Evolutionary conservation across 2,888 invertebrate species (phyloP), one percentile per base, ranked within the genome.

Genomic region (Sinotaia quadrata): DNA sequence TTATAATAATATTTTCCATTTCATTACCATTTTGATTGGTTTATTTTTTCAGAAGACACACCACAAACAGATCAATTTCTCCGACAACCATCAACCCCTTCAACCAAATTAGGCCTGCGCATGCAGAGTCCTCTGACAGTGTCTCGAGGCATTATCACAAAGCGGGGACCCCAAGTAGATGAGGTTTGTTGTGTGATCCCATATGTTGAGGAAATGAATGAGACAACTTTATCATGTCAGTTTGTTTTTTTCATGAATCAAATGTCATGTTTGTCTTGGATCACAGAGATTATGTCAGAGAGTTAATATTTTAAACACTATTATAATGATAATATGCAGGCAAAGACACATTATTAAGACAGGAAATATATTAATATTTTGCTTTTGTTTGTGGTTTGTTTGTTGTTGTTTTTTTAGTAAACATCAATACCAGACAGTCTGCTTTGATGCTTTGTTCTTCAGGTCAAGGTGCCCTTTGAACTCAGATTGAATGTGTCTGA

Each of bases 401-500:
- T 41, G 41, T 41, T 41, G 8, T 41, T 8, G 8, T 47, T 47
- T 47, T 12, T 47, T 18, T 18, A 18, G 47, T 18, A 15, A 21
- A 8, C 47, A 47, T 41, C 8, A 12, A 12, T 12, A 41, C 8
- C 41, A 41, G 8, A 41, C 41, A 41, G 41, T 41, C 18, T 41
- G 18, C 41, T 61, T 27, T 62, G 37, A 27, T 34, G 24, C 8
- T 59, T 59, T 15, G 54, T 57, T 52, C 74, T 76, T 51, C 75
- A 81, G 82, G 72, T 73, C 24, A 81, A 87, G 66, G 79, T 81
- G 15, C 92, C 92, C 8, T 91, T 94, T 87, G 97, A 97, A 88
- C 90, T 97, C 41, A 96, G 96, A 87, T 90, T 98, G 67, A 98
- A 97, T 88, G 93, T 98, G 33, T 96, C 96, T 0, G 96, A 98